Percentiles rank a stretch among this genome's conserved stretches.
Conservation (phyloP, 2,888 invertebrate genomes). For the Theretra japonica region DNA sequence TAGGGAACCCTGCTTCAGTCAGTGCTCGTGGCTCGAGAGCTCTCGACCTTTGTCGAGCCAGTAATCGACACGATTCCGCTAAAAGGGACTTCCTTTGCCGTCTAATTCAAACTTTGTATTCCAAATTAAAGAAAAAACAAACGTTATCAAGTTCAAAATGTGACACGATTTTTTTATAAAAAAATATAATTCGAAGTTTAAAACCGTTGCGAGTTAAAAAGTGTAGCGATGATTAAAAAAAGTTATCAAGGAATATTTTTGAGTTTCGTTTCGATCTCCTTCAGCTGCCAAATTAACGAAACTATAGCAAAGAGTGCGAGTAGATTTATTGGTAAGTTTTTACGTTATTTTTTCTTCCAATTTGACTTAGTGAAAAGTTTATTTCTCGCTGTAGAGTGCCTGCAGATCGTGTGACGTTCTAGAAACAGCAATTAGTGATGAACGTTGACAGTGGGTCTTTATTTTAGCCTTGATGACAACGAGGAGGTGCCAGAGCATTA, state of each 20-base stretch:
- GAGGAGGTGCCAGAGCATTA: slow-evolving; percentile 46
- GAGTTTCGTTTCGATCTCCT: slow-evolving; percentile 79
- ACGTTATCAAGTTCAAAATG: slow-evolving; percentile 7
- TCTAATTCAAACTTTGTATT: slow-evolving; percentile 35
- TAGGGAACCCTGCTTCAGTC: slow-evolving; percentile 62
- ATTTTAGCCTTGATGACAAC: slow-evolving; percentile 24
- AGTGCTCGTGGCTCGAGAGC: slow-evolving; percentile 65
- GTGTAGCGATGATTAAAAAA: slow-evolving; percentile 73
- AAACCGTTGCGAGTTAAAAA: not conserved
- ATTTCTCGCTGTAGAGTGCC: not conserved
- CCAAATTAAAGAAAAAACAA: slow-evolving; percentile 31
- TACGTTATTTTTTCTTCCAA: not conserved
- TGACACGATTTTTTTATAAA: slow-evolving; percentile 37
- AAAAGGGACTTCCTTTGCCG: slow-evolving; percentile 40
- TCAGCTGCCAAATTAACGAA: slow-evolving; percentile 80
- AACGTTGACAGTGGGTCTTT: not conserved
- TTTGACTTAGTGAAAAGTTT: not conserved
- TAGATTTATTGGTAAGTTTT: slow-evolving; percentile 75
- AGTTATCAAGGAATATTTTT: slow-evolving; percentile 78
- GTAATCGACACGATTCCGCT: slow-evolving; percentile 55
- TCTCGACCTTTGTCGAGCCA: slow-evolving; percentile 65
- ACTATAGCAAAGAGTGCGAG: slow-evolving; percentile 81
- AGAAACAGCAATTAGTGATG: slow-evolving; percentile 14
- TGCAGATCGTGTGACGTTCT: not conserved
- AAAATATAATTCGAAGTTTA: not conserved